Conservation (phyloP, 2,888 invertebrate genomes). For the Eurytoma adleriae region DNA sequence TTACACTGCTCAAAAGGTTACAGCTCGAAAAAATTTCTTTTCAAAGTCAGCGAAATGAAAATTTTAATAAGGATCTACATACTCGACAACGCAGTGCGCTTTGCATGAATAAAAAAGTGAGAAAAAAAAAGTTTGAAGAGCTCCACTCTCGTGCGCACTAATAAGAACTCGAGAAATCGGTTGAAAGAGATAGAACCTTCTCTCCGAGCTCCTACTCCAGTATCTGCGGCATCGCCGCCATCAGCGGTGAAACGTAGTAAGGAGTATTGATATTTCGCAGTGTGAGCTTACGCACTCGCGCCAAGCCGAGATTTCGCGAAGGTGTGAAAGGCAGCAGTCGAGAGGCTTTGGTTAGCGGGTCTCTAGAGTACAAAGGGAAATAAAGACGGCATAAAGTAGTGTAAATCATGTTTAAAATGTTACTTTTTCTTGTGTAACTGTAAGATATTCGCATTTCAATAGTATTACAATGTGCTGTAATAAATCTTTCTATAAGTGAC, state of each 20-base stretch:
- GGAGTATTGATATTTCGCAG: background rate
- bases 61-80: slow-evolving; percentile 43
- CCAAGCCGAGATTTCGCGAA: slow-evolving; percentile 23
- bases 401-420: too few relatives aligned
- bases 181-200: slow-evolving; percentile 26
- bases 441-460: too few relatives aligned
- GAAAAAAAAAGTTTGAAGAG: background rate
- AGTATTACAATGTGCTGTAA: too few relatives aligned
- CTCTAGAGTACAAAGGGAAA: slow-evolving; percentile 3
- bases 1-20: background rate
- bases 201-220: background rate
- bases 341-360: background rate
- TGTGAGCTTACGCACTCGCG: background rate
- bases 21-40: background rate
- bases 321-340: slow-evolving; percentile 30
- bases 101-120: background rate
- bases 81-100: background rate
- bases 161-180: slow-evolving; percentile 46
- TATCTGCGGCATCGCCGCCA: slow-evolving; percentile 5
- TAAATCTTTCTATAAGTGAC: too few relatives aligned
- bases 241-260: background rate
- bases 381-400: background rate
- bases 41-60: slow-evolving; percentile 23
- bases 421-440: too few relatives aligned
- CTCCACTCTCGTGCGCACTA: slow-evolving; percentile 15